phyloP scores from a whole-genome alignment of 1,140 invertebrate genomes.

The Sinonovacula constricta region DNA sequence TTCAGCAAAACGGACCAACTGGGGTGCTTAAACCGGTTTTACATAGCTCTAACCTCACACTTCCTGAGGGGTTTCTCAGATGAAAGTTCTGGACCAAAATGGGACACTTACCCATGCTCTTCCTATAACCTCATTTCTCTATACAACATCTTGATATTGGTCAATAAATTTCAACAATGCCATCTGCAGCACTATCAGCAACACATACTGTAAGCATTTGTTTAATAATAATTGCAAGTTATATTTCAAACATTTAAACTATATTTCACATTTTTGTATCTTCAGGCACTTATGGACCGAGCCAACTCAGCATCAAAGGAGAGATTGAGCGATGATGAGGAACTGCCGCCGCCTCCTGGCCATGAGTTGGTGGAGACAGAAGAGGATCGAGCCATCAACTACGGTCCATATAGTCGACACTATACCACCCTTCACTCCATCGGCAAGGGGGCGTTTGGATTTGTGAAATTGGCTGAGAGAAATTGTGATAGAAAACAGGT shows the following conservation, averaged over 20 bases:
- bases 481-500: slow-evolving; percentile 83
- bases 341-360: not conserved
- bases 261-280: not conserved
- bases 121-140: too few species aligned
- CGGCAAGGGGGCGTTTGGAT: slow-evolving; percentile 88
- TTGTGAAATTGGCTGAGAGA: slow-evolving; percentile 84
- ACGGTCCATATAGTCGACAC: slow-evolving; percentile 61
- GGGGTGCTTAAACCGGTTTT: too few species aligned
- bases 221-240: not conserved
- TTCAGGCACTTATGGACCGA: slow-evolving; percentile 35
- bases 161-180: too few species aligned
- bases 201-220: not conserved
- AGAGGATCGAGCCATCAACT: slow-evolving; percentile 28
- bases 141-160: too few species aligned
- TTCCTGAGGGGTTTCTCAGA: too few species aligned
- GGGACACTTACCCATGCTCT: too few species aligned
- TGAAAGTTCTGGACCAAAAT: too few species aligned
- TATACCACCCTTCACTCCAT: slow-evolving; percentile 86
- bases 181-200: not conserved
- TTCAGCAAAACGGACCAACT: too few species aligned
- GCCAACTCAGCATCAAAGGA: slow-evolving; percentile 32
- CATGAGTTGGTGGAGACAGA: slow-evolving; percentile 16
- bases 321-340: slow-evolving; percentile 8
- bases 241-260: not conserved
- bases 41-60: too few species aligned